Evolutionary conservation across 2,113 vertebrate species (phyloP), one percentile per base, ranked within the genome.

Genomic region (Rostratula benghalensis): DNA sequence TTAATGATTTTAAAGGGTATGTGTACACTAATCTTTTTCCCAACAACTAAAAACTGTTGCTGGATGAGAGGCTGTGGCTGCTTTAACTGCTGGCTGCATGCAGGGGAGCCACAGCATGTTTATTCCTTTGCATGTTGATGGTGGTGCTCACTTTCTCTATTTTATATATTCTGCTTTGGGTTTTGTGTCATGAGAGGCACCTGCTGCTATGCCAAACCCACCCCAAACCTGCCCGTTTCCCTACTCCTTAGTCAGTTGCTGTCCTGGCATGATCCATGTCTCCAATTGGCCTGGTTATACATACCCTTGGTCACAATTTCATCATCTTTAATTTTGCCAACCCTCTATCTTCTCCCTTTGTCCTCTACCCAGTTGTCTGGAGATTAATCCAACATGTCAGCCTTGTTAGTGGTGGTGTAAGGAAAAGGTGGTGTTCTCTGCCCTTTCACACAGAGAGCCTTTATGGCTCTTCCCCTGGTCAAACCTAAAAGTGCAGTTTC

Each of bases 141-240:
- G 5, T 23, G 25, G 3, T 21, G 14, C 25, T 92, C 59, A 5
- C 78, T 83, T 63, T 79, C 65, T 75, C n/a, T 37, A 27, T 30
- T 45, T 45, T 54, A 5, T 24, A 11, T 54, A 13, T 70, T 74
- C 39, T 56, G 41, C 61, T 79, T 1, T 0, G 0, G 0, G 10
- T 30, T 88, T 54, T 68, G 8, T 63, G 51, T 60, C n/a, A 7
- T 21, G 16, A 45, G 41, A 54, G 80, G 45, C 94, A 73, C 31
- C 3, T 0, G 0, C 39, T 85, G 45, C 20, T 61, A 30, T 33
- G 37, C 51, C 33, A 74, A 78, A 86, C 43, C 19, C 30, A 67
- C 43, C 21, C 46, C 37, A 73, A 50, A 35, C 11, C 10, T n/a
- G 27, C 37, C 63, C 54, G 23, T 88, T 88, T 67, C 65, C 20